phyloP scores from a whole-genome alignment of 2,797 vertebrate species.

The Potorous gilbertii region DNA sequence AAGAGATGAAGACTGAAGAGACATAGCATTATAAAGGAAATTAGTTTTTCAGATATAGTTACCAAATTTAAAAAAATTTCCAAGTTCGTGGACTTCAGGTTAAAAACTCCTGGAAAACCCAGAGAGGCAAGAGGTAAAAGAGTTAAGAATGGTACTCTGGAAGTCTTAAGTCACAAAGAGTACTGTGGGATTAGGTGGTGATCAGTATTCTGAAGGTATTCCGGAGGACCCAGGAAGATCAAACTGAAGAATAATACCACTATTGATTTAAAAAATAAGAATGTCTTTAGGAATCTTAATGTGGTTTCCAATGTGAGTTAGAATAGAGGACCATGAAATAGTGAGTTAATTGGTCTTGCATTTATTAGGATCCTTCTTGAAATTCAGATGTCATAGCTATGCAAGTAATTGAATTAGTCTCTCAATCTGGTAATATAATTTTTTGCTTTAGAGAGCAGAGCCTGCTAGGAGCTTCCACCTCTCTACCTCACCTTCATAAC shows the following conservation, averaged over 20 bases:
- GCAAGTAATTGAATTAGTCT: not conserved
- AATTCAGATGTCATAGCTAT: not conserved
- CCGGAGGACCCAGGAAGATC: not conserved
- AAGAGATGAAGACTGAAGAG: not conserved
- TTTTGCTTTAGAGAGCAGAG: not conserved
- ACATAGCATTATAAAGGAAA: not conserved
- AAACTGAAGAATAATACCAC: constrained; percentile 20
- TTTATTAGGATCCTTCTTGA: constrained; percentile 21
- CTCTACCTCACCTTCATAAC: not conserved
- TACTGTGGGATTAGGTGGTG: not conserved
- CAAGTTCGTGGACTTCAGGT: not conserved
- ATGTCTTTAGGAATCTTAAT: not conserved
- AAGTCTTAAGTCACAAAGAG: not conserved
- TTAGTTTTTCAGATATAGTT: not conserved
- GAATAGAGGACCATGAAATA: constrained; percentile 6
- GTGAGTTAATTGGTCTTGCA: not conserved
- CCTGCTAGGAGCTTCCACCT: not conserved
- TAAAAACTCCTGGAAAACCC: not conserved
- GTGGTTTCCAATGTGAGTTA: not conserved
- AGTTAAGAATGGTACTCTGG: not conserved
- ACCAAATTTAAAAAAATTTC: not conserved
- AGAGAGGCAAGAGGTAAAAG: not conserved
- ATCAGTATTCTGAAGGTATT: not conserved
- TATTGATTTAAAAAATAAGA: not conserved
- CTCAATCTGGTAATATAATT: not conserved